Evolutionary conservation across 2,113 vertebrate genomes (phyloP).

Genomic region (Potamarius usumacintae): DNA sequence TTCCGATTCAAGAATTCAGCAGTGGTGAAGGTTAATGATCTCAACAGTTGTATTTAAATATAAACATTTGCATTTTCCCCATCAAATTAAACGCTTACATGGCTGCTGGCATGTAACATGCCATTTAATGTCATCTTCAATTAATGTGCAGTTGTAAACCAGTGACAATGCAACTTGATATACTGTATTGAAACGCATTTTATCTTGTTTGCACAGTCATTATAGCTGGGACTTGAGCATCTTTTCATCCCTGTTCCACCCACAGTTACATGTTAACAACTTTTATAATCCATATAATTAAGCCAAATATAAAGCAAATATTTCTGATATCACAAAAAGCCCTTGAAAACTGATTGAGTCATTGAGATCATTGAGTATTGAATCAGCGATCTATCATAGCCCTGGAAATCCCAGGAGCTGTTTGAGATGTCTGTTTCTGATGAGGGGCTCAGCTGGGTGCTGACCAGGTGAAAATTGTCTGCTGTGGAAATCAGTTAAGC

Average conservation of each 20-base stretch:
- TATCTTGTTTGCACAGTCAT: not conserved
- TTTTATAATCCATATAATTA: not conserved
- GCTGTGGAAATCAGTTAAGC: slow-evolving; percentile 57
- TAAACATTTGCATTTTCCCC: not conserved
- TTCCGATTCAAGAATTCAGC: not conserved
- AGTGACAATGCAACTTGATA: not conserved
- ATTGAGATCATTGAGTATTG: not conserved
- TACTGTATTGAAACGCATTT: not conserved
- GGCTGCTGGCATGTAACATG: not conserved
- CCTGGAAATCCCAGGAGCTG: slow-evolving; percentile 6
- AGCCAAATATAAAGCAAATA: not conserved
- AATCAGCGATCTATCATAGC: slow-evolving; percentile 45
- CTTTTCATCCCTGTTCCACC: not conserved
- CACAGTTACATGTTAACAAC: not conserved
- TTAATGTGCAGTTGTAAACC: not conserved
- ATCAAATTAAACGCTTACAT: not conserved
- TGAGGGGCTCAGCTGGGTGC: slow-evolving; percentile 27
- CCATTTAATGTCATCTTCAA: not conserved
- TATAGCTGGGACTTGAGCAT: not conserved
- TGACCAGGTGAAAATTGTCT: slow-evolving; percentile 62
- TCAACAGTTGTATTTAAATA: not conserved
- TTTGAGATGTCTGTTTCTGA: slow-evolving; percentile 35
- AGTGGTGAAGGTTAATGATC: not conserved
- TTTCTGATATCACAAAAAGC: not conserved
- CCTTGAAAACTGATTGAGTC: not conserved